Evolutionary conservation across 2,797 vertebrate species (phyloP), one percentile per base, ranked within the genome.

Genomic region (Acropternis orthonyx): DNA sequence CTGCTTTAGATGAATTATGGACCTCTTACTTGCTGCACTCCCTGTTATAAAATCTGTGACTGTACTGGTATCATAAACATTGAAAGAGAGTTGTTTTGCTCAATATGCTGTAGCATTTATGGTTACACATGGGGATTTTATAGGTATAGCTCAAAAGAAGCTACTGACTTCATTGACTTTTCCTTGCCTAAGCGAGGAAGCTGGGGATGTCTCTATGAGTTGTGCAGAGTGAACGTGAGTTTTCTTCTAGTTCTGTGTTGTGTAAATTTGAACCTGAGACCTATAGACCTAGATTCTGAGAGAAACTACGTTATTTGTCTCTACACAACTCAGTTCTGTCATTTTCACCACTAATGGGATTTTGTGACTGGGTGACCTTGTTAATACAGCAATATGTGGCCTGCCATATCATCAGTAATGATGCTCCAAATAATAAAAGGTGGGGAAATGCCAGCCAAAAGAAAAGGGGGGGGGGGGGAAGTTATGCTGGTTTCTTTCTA

Each of bases 281-380:
- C 66, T 32, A 54, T 7, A 78, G 34, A 54, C 67, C 52, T 73
- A 55, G 43, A 36, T 83, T 85, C 77, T 21, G 30, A 95, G 90
- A 96, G 54, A 92, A 94, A 74, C 84, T 77, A 37, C 55, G 55
- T 95, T 95, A 92, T 96, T 96, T 97, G 79, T 97, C 92, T 96
- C 88, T 76, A 92, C 69, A 94, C 67, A 82, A 72, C 79, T 93
- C 92, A 48, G 62, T 83, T 95, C 79, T 95, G 92, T 96, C 96
- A 96, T 97, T 97, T 97, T 96, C 96, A 85, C 92, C 73, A 83
- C 95, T 98, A 97, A 97, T 96, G 87, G 95, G 91, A 97, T 97
- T 97, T 96, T 97, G 94, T 97, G 89, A 96, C 93, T 96, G 93
- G 92, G 80, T 93, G 96, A 97, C 97, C 97, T 95, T 97, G 93